Base-by-base conservation (phyloP, 1,140 invertebrate species). In the Orchesella cincta region DNA sequence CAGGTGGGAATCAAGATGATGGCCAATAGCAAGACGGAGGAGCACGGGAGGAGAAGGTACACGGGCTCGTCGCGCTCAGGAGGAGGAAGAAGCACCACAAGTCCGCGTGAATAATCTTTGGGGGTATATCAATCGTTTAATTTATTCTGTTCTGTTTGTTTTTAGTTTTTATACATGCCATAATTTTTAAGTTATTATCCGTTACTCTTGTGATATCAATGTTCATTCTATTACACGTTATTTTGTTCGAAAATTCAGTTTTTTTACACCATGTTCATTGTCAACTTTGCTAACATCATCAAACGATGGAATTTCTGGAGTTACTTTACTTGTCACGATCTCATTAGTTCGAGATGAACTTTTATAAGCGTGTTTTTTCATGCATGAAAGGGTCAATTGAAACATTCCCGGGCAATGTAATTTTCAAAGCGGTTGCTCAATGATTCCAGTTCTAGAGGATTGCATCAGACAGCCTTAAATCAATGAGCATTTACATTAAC, bases 1-100 rank as follows among this genome's bases (percentile, higher is more conserved):
- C 62, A 67, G 29, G 62, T 67, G 29, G 62, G 62, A 12, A 67
- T 67, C 12, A 67, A 67, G 31, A 67, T 67, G 62, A 67, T 67
- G 62, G 31, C 3, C 5, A n/a, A 23, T 57, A 18, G 39, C 18
- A 46, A 5, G 12, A n/a, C 23, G 23, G 23, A 14, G 12, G 23
- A 14, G 52, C 8, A 31, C 1, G 31, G 23, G 31, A n/a, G 62
- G 12, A 12, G 62, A 67, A 31, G 28, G 62, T 5, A 12, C 5
- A 5, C 14, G 62, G 62, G 3, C 26, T 67, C 28, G 62, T 67
- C 26, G 62, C 62, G 14, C 29, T 67, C 3, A 3, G 62, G 62
- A 67, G 62, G 31, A 67, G 62, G n/a, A 67, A 67, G 62, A 67
- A 67, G n/a, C 12, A 23, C 5, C 5, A 23, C 8, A 57, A 57